A percentile compares a stretch with the other conserved stretches of the same genome.
Evolutionary conservation across 1,140 invertebrate species (phyloP).

Genomic region (Eumeta japonica): DNA sequence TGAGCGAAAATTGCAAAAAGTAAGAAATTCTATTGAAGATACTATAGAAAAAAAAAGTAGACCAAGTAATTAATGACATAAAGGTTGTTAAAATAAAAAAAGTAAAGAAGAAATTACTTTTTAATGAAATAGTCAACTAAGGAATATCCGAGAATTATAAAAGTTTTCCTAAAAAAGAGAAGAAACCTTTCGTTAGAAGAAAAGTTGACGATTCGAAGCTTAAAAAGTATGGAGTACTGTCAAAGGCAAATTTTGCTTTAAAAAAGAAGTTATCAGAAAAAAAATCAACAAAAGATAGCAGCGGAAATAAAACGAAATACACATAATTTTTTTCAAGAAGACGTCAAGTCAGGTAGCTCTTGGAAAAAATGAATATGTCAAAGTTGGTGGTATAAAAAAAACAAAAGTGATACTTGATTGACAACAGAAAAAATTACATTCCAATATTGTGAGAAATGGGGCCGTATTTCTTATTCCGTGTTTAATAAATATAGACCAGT

Average conservation of each 20-base stretch:
- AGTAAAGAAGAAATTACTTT: conserved; percentile 8
- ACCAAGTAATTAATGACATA: conserved; percentile 4
- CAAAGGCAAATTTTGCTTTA: conserved; percentile 4
- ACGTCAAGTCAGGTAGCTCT: conserved; percentile 10
- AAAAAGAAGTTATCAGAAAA: too few species aligned
- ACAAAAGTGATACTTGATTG: conserved; percentile 10
- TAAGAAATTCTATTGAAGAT: conserved; percentile 7
- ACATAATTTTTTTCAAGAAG: conserved; percentile 12
- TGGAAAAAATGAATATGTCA: too few species aligned
- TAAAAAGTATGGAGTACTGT: conserved; percentile 3
- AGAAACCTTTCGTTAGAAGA: conserved; percentile 4
- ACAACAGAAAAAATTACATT: conserved; percentile 12
- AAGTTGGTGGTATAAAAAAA: conserved; percentile 7
- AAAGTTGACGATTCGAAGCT: conserved; percentile 3
- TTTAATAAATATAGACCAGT: conserved; percentile 13
- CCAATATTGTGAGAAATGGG: conserved; percentile 5
- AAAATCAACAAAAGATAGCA: too few species aligned
- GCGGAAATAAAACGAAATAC: conserved; percentile 6
- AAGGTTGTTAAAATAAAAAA: conserved; percentile 2
- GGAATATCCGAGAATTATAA: conserved; percentile 1
- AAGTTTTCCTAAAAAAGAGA: conserved; percentile 6
- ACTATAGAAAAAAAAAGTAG: too few species aligned
- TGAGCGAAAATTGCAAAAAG: too few species aligned
- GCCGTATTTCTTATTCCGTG: conserved; percentile 3
- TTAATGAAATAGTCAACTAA: too few species aligned